Evolutionary conservation across 2,113 vertebrate species (phyloP).

Genomic region (Albula glossodonta): DNA sequence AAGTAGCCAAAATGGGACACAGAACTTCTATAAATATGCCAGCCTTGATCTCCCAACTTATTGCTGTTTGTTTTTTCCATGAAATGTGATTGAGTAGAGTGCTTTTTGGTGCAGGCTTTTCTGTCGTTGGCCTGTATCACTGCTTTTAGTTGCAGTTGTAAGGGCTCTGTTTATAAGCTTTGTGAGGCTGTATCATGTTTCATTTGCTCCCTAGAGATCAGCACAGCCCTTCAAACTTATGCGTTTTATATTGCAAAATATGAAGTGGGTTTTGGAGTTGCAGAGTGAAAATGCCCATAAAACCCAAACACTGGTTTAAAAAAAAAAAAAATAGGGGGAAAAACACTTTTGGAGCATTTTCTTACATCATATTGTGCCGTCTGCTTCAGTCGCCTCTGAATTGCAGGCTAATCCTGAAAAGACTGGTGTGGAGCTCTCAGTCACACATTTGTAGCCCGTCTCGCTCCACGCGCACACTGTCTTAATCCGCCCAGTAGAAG

Average conservation of each 20-base stretch:
- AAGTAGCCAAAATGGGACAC: background rate
- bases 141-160: background rate
- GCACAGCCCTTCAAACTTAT: background rate
- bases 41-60: background rate
- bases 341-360: background rate
- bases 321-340: background rate
- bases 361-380: background rate
- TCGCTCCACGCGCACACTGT: background rate
- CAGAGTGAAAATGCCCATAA: background rate
- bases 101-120: background rate
- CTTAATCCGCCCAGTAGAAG: background rate
- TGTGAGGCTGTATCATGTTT: background rate
- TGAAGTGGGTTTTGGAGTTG: background rate
- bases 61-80: background rate
- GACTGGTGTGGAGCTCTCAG: background rate
- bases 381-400: background rate
- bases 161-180: background rate
- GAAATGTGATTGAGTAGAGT: background rate
- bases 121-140: background rate
- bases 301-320: background rate
- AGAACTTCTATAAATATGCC: background rate
- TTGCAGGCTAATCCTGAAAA: background rate
- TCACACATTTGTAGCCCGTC: background rate
- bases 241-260: background rate
- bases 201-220: background rate